Conservation (phyloP, 2,113 vertebrate genomes). For the Grallaria varia region DNA sequence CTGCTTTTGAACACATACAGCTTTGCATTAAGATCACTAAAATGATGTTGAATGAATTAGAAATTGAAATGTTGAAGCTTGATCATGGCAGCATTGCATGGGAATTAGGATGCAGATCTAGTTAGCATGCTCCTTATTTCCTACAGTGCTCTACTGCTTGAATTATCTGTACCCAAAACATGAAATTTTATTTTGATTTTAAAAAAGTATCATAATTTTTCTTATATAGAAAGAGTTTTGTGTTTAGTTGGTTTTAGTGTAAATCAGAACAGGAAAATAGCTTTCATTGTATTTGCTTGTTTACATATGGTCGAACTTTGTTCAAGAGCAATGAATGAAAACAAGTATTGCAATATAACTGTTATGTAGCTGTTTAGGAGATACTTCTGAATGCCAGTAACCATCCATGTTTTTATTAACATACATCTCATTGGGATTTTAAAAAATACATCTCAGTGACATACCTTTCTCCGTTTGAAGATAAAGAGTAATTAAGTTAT, state of each 20-base stretch:
- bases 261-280: neutral
- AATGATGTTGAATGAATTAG: neutral
- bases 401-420: neutral
- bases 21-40: neutral
- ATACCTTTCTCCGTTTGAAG: neutral
- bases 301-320: neutral
- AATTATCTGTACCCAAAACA: neutral
- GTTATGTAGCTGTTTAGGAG: neutral
- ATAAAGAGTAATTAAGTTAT: neutral
- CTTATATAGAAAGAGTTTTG: neutral
- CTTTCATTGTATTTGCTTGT: neutral
- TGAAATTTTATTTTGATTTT: neutral
- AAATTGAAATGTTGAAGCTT: neutral
- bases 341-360: neutral
- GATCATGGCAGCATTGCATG: neutral
- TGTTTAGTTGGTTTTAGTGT: neutral
- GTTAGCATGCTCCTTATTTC: neutral
- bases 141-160: rapidly evolving
- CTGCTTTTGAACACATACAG: neutral
- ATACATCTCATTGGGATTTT: neutral
- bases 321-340: neutral
- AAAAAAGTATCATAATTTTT: neutral
- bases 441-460: neutral
- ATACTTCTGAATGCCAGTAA: neutral
- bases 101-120: neutral